Evolutionary conservation across 2,888 invertebrate genomes (phyloP).

Genomic region (Oscheius sp.): DNA sequence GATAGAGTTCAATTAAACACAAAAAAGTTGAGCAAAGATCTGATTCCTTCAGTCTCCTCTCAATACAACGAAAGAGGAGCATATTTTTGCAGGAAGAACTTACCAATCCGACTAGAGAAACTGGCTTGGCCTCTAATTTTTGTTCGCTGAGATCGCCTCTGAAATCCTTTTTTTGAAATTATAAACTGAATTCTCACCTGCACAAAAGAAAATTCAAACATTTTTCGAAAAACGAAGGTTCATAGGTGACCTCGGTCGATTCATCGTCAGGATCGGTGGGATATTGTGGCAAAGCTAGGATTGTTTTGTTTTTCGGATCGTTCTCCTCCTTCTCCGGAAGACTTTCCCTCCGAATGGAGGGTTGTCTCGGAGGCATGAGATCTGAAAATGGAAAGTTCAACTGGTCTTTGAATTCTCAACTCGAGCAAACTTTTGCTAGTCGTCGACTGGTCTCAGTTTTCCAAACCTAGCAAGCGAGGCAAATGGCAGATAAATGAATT

Average conservation of each 20-base stretch:
- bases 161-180: neutral
- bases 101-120: slow-evolving; percentile 52
- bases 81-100: neutral
- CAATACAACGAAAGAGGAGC: neutral
- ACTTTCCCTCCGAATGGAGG: slow-evolving; percentile 5
- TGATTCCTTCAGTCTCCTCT: too few relatives aligned
- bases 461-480: too few relatives aligned
- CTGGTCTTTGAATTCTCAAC: too few relatives aligned
- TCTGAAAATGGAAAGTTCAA: too few relatives aligned
- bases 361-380: slow-evolving; percentile 17
- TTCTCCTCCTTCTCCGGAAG: neutral
- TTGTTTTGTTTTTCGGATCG: neutral
- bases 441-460: too few relatives aligned
- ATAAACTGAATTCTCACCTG: slow-evolving; percentile 30
- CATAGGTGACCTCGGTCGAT: slow-evolving; percentile 38
- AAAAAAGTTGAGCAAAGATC: neutral
- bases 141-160: slow-evolving; percentile 51
- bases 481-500: too few relatives aligned
- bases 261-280: slow-evolving; percentile 47
- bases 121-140: slow-evolving; percentile 47
- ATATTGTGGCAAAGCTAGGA: slow-evolving; percentile 9
- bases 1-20: neutral
- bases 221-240: slow-evolving; percentile 51
- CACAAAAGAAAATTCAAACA: slow-evolving; percentile 49
- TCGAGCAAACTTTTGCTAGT: too few relatives aligned